A percentile compares a stretch with the other conserved stretches of the same genome.
These are phyloP conservation scores for Gandaritis pyraliata DNA, from an alignment of 2,888 invertebrate genomes.

Conservation along the genomic window DNA sequence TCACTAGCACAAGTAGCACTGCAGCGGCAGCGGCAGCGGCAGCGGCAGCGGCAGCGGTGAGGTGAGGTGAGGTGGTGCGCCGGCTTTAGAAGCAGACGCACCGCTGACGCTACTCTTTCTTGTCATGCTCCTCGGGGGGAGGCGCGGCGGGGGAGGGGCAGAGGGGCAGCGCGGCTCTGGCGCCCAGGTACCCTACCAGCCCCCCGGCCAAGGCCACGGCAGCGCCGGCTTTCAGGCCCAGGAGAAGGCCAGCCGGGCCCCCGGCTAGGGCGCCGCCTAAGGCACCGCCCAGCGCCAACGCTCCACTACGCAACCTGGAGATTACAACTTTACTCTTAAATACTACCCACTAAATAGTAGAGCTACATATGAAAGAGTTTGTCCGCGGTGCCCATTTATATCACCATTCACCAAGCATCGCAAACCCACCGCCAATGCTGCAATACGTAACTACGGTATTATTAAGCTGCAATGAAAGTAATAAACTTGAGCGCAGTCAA, in stretches of 20 bases:
- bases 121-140: background rate
- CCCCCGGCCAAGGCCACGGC: constrained; percentile 30
- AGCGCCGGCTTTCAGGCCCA: constrained; percentile 49
- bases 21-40: background rate
- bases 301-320: constrained; percentile 55
- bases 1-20: no score
- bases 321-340: background rate
- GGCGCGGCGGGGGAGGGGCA: constrained; percentile 41
- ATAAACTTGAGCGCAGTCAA: no score
- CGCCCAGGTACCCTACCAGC: constrained; percentile 25
- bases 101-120: constrained; percentile 20
- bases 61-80: constrained; percentile 14
- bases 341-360: no score
- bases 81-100: constrained; percentile 22
- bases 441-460: no score
- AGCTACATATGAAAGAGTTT: no score
- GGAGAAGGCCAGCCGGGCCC: constrained; percentile 63
- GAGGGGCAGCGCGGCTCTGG: constrained; percentile 55
- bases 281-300: constrained; percentile 59
- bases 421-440: no score
- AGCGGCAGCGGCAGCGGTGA: background rate
- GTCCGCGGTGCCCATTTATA: no score
- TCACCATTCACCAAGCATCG: no score
- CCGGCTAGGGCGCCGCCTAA: constrained; percentile 59
- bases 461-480: no score